phyloP scores from a whole-genome alignment of 2,113 vertebrate genomes.

The Cyprinodon tularosa region DNA sequence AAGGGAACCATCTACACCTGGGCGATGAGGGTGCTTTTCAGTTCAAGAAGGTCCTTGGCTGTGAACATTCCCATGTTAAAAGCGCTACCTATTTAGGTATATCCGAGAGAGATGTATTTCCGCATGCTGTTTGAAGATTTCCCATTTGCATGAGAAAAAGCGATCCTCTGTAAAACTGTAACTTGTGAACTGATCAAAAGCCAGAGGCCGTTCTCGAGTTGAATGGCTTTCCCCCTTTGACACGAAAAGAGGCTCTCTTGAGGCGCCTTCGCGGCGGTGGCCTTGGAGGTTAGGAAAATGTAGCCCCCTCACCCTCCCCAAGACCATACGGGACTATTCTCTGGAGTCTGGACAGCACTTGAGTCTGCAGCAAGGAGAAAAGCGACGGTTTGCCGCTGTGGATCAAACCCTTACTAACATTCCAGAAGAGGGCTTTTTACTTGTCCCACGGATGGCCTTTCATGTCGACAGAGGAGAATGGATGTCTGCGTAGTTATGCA shows the following conservation, averaged over 20 bases:
- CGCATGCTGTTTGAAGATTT: constrained; percentile 78
- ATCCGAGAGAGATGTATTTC: constrained; percentile 80
- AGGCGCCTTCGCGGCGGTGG: constrained; percentile 78
- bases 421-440: constrained; percentile 74
- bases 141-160: constrained; percentile 84
- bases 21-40: constrained; percentile 68
- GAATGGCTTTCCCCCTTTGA: constrained; percentile 81
- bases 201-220: constrained; percentile 71
- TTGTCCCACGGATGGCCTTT: constrained; percentile 63
- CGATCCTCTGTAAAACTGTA: constrained; percentile 79
- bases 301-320: constrained; percentile 55
- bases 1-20: constrained; percentile 73
- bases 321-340: constrained; percentile 72
- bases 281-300: constrained; percentile 84
- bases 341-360: constrained; percentile 74
- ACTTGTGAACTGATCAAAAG: constrained; percentile 88
- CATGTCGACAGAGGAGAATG: constrained; percentile 59
- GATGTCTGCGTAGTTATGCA: constrained; percentile 17
- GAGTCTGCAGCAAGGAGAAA: constrained; percentile 70
- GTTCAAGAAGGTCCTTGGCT: constrained; percentile 75
- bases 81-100: constrained; percentile 74
- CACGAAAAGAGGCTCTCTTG: constrained; percentile 81
- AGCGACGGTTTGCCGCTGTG: constrained; percentile 62
- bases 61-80: constrained; percentile 77
- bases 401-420: constrained; percentile 71